phyloP scores from a whole-genome alignment of 2,888 invertebrate genomes.

The Lasioglossum figueresi region DNA sequence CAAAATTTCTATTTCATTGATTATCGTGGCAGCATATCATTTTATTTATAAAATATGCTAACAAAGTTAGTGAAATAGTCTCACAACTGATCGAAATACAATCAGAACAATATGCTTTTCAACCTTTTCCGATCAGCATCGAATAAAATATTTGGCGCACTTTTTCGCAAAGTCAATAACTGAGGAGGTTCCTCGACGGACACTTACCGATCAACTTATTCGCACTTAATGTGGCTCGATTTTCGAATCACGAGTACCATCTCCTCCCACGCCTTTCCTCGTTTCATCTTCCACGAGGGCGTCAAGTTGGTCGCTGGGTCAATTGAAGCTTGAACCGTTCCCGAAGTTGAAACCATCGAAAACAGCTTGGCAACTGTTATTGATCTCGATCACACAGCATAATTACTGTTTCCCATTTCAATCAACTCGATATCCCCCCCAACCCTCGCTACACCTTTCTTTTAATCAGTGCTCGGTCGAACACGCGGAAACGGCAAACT shows the following conservation, averaged over 20 bases:
- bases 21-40: too few species aligned
- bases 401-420: slow-evolving; percentile 75
- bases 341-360: slow-evolving; percentile 78
- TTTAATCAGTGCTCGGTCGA: slow-evolving; percentile 51
- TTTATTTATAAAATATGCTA: background rate
- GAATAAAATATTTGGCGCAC: background rate
- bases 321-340: slow-evolving; percentile 80
- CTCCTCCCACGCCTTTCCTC: slow-evolving; percentile 38
- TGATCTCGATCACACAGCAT: slow-evolving; percentile 77
- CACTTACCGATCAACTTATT: slow-evolving; percentile 44
- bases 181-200: slow-evolving; percentile 11
- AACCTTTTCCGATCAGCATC: background rate
- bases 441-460: slow-evolving; percentile 30
- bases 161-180: background rate
- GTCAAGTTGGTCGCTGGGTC: slow-evolving; percentile 73
- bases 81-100: background rate
- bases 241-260: slow-evolving; percentile 55
- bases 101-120: background rate
- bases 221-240: slow-evolving; percentile 38
- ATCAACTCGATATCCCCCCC: slow-evolving; percentile 23
- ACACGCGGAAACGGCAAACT: slow-evolving; percentile 57
- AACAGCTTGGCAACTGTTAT: slow-evolving; percentile 79
- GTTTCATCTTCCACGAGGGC: slow-evolving; percentile 73
- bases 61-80: background rate
- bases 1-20: background rate